phyloP scores from a whole-genome alignment of 2,113 vertebrate species.

The Emydura subglobosa region DNA sequence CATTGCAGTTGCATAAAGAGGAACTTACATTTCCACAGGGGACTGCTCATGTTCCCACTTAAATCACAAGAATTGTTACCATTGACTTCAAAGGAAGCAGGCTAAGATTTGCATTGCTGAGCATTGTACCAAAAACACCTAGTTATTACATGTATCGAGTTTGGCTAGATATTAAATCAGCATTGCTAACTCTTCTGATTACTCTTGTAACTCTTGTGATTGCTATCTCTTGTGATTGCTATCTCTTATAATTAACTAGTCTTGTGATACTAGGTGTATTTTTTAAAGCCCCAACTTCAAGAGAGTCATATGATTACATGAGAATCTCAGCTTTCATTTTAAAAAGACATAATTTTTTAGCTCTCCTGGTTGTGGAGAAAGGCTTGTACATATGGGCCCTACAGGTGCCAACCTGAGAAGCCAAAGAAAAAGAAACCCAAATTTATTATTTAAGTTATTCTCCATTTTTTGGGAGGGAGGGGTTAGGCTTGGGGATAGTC shows the following conservation, averaged over 20 bases:
- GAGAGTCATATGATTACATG: accelerated
- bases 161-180: background rate
- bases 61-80: background rate
- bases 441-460: background rate
- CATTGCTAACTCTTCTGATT: background rate
- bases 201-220: too few relatives aligned
- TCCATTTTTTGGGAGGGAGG: background rate
- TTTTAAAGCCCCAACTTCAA: background rate
- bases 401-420: background rate
- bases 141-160: background rate
- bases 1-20: background rate
- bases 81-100: background rate
- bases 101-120: accelerated
- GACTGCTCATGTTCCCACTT: background rate
- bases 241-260: too few relatives aligned
- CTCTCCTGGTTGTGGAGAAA: background rate
- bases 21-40: background rate
- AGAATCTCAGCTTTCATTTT: background rate
- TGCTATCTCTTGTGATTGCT: background rate
- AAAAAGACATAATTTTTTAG: background rate
- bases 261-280: background rate
- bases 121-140: background rate
- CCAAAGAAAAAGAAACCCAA: background rate
- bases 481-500: too few relatives aligned
- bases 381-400: background rate